These are phyloP conservation scores for Eupeodes corollae DNA, from an alignment of 1,140 invertebrate genomes.

Conservation along the genomic window DNA sequence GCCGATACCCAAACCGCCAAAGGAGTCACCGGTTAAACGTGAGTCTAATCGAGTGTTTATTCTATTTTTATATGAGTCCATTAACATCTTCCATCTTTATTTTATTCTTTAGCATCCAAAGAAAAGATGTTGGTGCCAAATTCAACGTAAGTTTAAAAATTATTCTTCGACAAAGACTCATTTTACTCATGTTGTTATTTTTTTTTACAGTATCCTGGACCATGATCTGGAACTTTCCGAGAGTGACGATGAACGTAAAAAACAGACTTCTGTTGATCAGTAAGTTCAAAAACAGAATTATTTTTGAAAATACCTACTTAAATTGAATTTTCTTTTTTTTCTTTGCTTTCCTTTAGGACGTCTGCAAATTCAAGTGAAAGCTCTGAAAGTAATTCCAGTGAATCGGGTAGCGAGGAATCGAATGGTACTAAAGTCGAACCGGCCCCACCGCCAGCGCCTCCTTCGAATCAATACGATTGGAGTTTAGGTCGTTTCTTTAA, in stretches of 20 bases:
- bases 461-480: constrained; percentile 31
- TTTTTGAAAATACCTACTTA: no score
- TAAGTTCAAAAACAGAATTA: constrained; percentile 9
- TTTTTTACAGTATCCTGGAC: constrained; percentile 42
- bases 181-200: constrained; percentile 3
- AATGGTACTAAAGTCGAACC: constrained; percentile 21
- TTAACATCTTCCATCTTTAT: neutral
- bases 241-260: constrained; percentile 45
- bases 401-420: constrained; percentile 32
- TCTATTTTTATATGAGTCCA: neutral
- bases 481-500: constrained; percentile 24
- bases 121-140: neutral
- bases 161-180: neutral
- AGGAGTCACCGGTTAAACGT: constrained; percentile 11
- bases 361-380: constrained; percentile 37
- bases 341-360: neutral
- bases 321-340: no score
- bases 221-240: constrained; percentile 49
- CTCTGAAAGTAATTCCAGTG: constrained; percentile 31
- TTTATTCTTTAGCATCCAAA: neutral
- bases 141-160: neutral
- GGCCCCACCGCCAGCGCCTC: constrained; percentile 23
- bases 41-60: neutral
- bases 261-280: constrained; percentile 24
- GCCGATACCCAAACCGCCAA: constrained; percentile 17